These are phyloP conservation scores for Eristalinus aeneus DNA, from an alignment of 2,888 invertebrate genomes.

Conservation along the genomic window DNA sequence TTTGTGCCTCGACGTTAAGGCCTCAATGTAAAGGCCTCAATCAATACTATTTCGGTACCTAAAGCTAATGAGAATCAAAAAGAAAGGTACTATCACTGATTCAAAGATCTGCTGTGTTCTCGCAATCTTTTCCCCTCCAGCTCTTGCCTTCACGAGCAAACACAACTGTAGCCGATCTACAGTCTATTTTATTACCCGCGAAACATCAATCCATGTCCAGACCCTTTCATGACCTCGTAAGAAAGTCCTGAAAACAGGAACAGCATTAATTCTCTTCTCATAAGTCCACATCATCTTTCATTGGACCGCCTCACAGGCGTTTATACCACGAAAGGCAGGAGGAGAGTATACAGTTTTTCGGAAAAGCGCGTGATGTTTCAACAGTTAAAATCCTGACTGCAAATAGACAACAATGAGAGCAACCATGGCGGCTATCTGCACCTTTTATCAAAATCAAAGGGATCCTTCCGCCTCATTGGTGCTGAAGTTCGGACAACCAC, in stretches of 20 bases:
- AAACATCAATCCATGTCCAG: neutral
- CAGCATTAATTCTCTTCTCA: conserved; percentile 26
- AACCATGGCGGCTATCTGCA: neutral
- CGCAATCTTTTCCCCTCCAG: no score
- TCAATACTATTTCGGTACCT: no score
- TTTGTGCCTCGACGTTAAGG: no score
- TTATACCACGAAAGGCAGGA: neutral
- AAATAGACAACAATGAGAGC: neutral
- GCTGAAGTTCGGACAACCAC: neutral
- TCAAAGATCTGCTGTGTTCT: no score
- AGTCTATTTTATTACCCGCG: neutral
- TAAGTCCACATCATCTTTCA: conserved; percentile 24
- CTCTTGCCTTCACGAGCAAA: neutral
- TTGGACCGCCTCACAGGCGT: conserved; percentile 10
- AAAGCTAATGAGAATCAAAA: no score
- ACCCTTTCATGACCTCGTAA: neutral
- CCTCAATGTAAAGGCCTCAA: no score
- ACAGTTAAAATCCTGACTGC: neutral
- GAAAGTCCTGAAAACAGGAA: neutral
- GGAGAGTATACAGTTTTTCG: neutral
- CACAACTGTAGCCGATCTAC: neutral
- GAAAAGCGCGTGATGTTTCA: no score
- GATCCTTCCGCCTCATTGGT: conserved; percentile 37
- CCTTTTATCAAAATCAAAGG: conserved; percentile 55
- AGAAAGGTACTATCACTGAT: no score